phyloP scores from a whole-genome alignment of 2,113 vertebrate genomes.

The Xiphophorus hellerii region DNA sequence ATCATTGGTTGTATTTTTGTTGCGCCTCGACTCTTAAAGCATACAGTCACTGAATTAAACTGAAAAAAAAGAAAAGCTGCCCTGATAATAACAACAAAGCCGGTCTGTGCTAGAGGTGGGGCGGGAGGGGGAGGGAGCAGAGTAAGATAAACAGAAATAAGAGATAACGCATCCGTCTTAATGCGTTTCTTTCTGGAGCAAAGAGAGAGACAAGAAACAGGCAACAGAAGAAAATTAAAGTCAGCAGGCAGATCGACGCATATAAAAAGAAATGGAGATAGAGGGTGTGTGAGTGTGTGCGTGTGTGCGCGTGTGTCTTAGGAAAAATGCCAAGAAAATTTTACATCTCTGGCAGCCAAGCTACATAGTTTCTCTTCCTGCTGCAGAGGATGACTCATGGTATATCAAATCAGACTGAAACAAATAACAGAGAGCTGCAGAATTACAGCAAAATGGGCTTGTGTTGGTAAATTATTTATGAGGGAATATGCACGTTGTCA shows the following conservation, averaged over 20 bases:
- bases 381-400: constrained; percentile 78
- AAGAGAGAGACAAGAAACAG: constrained; percentile 48
- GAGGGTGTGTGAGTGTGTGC: constrained; percentile 15
- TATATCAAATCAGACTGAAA: constrained; percentile 36
- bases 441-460: neutral
- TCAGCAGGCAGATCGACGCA: constrained; percentile 68
- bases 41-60: neutral
- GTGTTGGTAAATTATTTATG: neutral
- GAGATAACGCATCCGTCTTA: constrained; percentile 47
- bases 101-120: neutral
- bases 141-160: constrained; percentile 41
- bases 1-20: constrained; percentile 4
- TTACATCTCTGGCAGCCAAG: constrained; percentile 71
- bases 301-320: constrained; percentile 29
- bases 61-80: neutral
- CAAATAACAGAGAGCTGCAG: constrained; percentile 25
- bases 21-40: neutral
- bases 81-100: constrained; percentile 2
- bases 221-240: constrained; percentile 57
- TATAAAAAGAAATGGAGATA: constrained; percentile 40
- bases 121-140: neutral
- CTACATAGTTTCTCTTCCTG: constrained; percentile 66
- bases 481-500: too few species aligned
- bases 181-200: constrained; percentile 39
- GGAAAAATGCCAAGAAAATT: constrained; percentile 78